Conservation (phyloP, 2,113 vertebrate species). For the Nyctereutes procyonoides region DNA sequence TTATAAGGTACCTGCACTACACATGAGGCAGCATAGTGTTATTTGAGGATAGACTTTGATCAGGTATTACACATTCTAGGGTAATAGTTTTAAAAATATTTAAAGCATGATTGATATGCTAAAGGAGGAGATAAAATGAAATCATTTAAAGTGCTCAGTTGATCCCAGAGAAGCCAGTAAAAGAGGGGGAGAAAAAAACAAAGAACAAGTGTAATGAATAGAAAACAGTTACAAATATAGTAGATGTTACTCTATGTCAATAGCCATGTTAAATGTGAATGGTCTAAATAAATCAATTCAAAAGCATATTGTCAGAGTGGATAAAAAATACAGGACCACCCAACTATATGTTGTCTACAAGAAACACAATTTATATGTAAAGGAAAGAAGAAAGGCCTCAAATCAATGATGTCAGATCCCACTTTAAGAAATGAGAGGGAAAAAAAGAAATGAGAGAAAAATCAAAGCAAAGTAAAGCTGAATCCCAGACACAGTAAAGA, state of each 20-base stretch:
- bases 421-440: neutral
- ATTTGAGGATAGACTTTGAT: neutral
- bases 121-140: neutral
- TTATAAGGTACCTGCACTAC: neutral
- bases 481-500: neutral
- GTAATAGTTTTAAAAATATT: neutral
- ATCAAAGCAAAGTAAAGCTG: neutral
- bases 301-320: neutral
- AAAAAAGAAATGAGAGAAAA: neutral
- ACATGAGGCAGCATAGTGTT: neutral
- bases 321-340: neutral
- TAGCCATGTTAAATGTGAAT: neutral
- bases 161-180: neutral
- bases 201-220: neutral
- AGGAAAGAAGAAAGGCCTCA: neutral
- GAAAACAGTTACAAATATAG: neutral
- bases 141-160: neutral
- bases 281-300: neutral
- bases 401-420: neutral
- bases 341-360: neutral
- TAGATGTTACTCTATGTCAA: neutral
- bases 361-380: neutral
- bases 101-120: neutral
- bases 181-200: neutral
- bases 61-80: neutral